Percentiles rank a stretch among this genome's conserved stretches.
Conservation (phyloP, 2,797 vertebrate genomes). For the Gallinago solitaria region DNA sequence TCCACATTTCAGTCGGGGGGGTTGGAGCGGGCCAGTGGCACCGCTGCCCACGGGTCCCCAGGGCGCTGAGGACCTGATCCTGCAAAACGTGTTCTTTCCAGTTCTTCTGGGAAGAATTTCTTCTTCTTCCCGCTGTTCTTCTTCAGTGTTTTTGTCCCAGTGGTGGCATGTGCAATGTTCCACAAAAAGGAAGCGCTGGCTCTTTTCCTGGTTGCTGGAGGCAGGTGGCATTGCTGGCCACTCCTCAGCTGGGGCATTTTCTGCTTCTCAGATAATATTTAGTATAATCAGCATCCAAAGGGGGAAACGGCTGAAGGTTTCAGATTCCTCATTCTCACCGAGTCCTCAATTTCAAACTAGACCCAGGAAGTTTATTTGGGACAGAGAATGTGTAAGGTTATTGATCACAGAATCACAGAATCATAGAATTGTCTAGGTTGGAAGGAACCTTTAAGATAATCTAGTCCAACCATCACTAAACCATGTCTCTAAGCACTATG, state of each 20-base stretch:
- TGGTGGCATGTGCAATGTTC: rapidly evolving
- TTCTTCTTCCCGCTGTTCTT: too few relatives aligned
- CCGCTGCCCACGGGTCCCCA: rapidly evolving
- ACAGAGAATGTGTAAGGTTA: rapidly evolving
- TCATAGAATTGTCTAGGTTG: too few relatives aligned
- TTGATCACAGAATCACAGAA: too few relatives aligned
- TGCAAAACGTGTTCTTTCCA: rapidly evolving
- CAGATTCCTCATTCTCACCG: rapidly evolving
- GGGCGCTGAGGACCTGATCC: rapidly evolving
- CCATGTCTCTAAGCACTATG: too few relatives aligned
- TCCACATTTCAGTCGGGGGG: not conserved
- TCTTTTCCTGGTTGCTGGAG: not conserved
- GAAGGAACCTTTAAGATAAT: too few relatives aligned
- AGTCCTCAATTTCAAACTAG: not conserved
- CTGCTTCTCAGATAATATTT: not conserved
- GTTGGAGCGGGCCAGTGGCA: not conserved
- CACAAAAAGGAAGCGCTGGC: not conserved
- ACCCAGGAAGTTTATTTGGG: not conserved
- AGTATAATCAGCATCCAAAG: not conserved
- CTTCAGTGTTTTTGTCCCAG: not conserved
- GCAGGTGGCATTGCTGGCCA: not conserved
- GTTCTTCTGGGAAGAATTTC: too few relatives aligned
- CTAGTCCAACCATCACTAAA: too few relatives aligned
- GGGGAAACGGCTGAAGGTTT: not conserved
- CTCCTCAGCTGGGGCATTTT: not conserved